Conservation (phyloP, 2,888 invertebrate species). For the Nephrotoma flavescens region DNA sequence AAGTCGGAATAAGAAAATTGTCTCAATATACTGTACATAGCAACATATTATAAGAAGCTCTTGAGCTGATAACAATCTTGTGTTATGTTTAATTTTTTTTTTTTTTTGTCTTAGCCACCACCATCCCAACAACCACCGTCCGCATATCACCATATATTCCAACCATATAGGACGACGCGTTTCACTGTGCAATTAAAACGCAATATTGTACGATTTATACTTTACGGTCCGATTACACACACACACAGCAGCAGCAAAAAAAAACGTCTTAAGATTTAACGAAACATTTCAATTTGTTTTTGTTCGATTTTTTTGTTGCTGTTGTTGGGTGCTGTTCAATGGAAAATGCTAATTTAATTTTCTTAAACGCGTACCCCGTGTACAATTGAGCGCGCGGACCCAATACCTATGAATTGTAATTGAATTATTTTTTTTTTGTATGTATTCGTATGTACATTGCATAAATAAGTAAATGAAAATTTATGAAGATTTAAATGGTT, state of each 20-base stretch:
- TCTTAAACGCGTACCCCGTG: not conserved
- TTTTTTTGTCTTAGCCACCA: not conserved
- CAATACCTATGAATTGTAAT: not conserved
- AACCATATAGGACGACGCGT: not conserved
- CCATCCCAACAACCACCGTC: not conserved
- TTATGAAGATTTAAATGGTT: not conserved
- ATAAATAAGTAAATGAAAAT: not conserved
- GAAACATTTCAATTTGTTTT: constrained; percentile 4
- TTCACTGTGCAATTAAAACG: constrained; percentile 1
- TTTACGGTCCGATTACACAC: not conserved
- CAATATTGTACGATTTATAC: not conserved
- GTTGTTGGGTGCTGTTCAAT: not conserved
- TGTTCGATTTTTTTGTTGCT: not conserved
- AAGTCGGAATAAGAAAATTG: not conserved
- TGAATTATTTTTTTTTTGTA: not conserved
- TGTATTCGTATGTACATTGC: not conserved
- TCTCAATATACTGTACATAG: not conserved
- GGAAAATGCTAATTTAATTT: not conserved
- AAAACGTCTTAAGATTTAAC: not conserved
- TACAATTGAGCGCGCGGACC: not conserved
- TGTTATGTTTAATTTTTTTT: not conserved
- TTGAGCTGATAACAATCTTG: not conserved
- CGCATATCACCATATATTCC: not conserved
- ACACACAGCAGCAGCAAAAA: not conserved
- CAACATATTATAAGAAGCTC: not conserved